These are phyloP conservation scores for Melanerpes aurifrons DNA, from an alignment of 2,113 vertebrate species.

Conservation along the genomic window DNA sequence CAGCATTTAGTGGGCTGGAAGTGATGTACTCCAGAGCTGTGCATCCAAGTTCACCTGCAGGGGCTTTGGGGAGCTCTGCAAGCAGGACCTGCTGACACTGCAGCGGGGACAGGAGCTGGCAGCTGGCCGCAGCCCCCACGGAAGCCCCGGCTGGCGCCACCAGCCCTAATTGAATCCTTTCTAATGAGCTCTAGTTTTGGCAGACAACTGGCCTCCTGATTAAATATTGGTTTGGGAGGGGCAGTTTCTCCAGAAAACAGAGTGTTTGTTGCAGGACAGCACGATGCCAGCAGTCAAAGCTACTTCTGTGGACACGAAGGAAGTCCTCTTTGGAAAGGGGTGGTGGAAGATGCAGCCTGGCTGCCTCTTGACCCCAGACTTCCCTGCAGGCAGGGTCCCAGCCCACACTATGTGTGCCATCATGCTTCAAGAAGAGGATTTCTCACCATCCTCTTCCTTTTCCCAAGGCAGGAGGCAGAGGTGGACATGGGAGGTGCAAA, in stretches of 20 bases:
- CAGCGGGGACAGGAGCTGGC: neutral
- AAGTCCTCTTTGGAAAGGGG: no score
- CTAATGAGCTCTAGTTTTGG: neutral
- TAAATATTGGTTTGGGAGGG: neutral
- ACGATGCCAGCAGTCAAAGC: neutral
- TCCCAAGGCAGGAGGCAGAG: neutral
- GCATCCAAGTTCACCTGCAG: neutral
- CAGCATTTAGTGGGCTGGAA: neutral
- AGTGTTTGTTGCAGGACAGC: neutral
- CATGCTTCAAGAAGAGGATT: neutral
- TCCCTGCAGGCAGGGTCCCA: neutral
- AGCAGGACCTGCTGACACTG: neutral
- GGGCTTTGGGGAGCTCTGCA: neutral
- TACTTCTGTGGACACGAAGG: neutral
- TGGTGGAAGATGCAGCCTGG: neutral
- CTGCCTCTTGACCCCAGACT: neutral
- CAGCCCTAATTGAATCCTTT: neutral
- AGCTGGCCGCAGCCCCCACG: no score
- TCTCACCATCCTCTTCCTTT: neutral
- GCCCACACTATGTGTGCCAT: neutral
- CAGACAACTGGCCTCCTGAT: neutral
- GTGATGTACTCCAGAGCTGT: no score
- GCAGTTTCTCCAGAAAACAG: no score
- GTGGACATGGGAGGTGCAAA: neutral
- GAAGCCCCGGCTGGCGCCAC: neutral